Evolutionary conservation across 2,113 vertebrate species (phyloP).

Genomic region (Crotalus horridus): DNA sequence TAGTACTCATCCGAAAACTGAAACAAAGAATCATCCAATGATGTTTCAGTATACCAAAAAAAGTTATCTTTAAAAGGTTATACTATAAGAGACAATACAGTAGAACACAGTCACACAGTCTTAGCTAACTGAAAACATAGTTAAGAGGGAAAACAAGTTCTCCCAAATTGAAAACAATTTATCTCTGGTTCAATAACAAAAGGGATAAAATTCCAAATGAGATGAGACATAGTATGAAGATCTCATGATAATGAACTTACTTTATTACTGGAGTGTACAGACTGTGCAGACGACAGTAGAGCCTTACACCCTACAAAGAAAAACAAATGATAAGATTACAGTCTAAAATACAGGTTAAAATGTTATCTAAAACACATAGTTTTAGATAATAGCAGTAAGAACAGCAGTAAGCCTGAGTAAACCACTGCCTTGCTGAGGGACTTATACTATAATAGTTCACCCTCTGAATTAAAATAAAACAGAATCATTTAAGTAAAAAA

Average conservation of each 20-base stretch:
- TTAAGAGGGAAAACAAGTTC: not conserved
- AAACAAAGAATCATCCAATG: not conserved
- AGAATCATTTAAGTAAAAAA: not conserved
- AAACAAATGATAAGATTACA: slow-evolving; percentile 28
- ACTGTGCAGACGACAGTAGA: slow-evolving; percentile 96
- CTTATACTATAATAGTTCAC: not conserved
- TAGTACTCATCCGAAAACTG: not conserved
- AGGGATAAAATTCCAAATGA: slow-evolving; percentile 5
- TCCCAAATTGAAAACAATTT: not conserved
- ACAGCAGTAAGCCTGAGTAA: not conserved
- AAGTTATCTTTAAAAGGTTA: not conserved
- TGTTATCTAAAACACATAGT: not conserved
- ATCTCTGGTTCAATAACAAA: not conserved
- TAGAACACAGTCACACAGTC: not conserved
- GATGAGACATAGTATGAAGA: not conserved
- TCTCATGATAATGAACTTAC: slow-evolving; percentile 74
- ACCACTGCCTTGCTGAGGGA: not conserved
- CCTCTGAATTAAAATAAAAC: not conserved
- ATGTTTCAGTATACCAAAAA: not conserved
- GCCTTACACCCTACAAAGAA: slow-evolving; percentile 85
- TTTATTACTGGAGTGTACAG: slow-evolving; percentile 91
- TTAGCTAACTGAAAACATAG: not conserved
- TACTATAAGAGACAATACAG: not conserved
- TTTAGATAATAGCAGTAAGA: not conserved
- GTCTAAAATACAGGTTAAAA: not conserved